These are phyloP conservation scores for Agonum fuliginosum DNA, from an alignment of 2,888 invertebrate species.

Conservation along the genomic window DNA sequence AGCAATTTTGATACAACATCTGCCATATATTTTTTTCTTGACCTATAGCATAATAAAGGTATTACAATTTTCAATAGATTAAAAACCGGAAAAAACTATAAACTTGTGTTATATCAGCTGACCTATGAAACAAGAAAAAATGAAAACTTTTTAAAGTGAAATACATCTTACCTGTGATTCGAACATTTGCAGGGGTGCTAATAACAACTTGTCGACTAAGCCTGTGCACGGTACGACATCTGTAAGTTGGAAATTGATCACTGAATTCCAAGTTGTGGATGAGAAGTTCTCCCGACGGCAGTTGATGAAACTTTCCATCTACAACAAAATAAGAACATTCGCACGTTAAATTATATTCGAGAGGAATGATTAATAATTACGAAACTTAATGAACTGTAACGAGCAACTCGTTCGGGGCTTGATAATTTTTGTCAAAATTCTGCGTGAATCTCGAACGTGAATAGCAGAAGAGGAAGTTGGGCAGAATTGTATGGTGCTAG, in stretches of 20 bases:
- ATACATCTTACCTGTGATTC: slow-evolving; percentile 78
- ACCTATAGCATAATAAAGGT: too few species aligned
- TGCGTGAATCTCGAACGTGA: neutral
- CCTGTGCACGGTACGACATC: slow-evolving; percentile 84
- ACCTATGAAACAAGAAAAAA: too few species aligned
- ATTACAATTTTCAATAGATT: too few species aligned
- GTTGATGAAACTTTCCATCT: slow-evolving; percentile 86
- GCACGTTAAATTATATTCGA: neutral
- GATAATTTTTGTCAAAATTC: too few species aligned
- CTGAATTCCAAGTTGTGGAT: slow-evolving; percentile 84
- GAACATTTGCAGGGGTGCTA: slow-evolving; percentile 81
- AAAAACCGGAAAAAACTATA: too few species aligned
- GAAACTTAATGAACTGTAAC: slow-evolving; percentile 6
- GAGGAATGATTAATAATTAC: neutral
- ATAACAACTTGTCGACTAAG: slow-evolving; percentile 83
- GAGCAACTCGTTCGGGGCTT: too few species aligned
- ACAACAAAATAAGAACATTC: slow-evolving; percentile 65
- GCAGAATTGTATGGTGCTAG: slow-evolving; percentile 10
- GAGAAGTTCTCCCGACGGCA: slow-evolving; percentile 83
- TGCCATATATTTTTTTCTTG: too few species aligned
- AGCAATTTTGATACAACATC: too few species aligned
- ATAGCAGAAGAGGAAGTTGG: slow-evolving; percentile 14
- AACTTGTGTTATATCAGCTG: too few species aligned
- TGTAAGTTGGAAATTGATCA: slow-evolving; percentile 83
- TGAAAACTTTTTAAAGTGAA: neutral